Base-by-base conservation (phyloP, 2,888 invertebrate species). In the Epiblema foenella region DNA sequence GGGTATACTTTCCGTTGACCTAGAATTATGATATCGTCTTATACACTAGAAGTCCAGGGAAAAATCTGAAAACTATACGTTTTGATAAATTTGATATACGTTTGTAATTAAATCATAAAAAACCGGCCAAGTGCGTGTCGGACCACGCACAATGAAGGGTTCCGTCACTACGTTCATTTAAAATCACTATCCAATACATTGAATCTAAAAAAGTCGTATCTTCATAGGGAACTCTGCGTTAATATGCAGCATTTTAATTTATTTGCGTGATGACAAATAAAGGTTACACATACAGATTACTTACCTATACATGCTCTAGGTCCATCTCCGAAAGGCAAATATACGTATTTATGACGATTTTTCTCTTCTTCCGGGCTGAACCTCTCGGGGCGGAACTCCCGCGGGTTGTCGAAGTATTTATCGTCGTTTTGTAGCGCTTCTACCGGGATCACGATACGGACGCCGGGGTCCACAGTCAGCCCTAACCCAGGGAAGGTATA, bases 371-470 rank as follows among this genome's bases (percentile, higher is more conserved):
- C 77, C 0, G 77, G 73, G 2, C 72, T 70, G 66, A 84, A 84
- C 37, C 84, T 74, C n/a, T 82, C 81, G 0, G 84, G 76, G 0
- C 68, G 59, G 39, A 75, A 76, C 37, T 73, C 72, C 4, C 46
- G 12, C 18, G 76, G 76, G 52, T 73, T 74, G 2, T 76, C 70
- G 33, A 70, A 76, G 54, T 76, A 75, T 39, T 73, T 49, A 12
- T 68, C 72, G 8, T 76, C 76, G 12, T 68, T 76, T 20, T 76
- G 76, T 11, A 76, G 58, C 4, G 76, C 74, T 42, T 73, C 59
- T 8, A 73, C 18, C 5, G 76, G 76, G 12, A 76, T 70, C 2
- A 75, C 24, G 20, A 76, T 67, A 59, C 51, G 72, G 10, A 74
- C 74, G 4, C 72, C 74, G 8, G 69, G 71, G 37, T 74, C 75